Percentiles rank a stretch among this genome's conserved stretches.
These are phyloP conservation scores for Hippocampus barbouri DNA, from an alignment of 2,113 vertebrate species.

Conservation along the genomic window DNA sequence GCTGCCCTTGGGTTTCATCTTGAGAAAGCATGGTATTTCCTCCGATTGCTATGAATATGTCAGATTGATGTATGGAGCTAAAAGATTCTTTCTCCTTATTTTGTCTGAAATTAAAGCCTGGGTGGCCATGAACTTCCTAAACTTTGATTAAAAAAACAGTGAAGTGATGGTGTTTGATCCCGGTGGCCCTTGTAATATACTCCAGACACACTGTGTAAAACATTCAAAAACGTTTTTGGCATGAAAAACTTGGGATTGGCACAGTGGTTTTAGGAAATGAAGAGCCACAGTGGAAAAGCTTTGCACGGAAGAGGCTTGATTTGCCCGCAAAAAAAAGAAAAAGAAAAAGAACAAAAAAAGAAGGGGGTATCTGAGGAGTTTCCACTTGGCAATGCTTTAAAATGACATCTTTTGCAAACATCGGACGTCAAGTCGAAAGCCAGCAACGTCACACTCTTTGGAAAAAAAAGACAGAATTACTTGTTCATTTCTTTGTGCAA, in stretches of 20 bases:
- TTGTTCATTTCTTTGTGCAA: background rate
- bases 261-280: conserved; percentile 48
- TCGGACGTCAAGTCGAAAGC: conserved; percentile 19
- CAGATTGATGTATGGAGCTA: background rate
- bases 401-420: conserved; percentile 40
- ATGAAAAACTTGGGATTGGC: conserved; percentile 48
- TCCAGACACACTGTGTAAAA: conserved; percentile 24
- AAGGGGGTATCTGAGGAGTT: conserved; percentile 59
- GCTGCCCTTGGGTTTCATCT: background rate
- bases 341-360: too few species aligned
- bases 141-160: too few species aligned
- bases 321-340: conserved; percentile 17
- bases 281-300: conserved; percentile 59
- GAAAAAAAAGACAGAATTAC: conserved; percentile 25
- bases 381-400: conserved; percentile 53
- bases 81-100: too few species aligned
- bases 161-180: too few species aligned
- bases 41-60: background rate
- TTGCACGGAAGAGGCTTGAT: conserved; percentile 39
- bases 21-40: background rate
- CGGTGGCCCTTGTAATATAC: too few species aligned
- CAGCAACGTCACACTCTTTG: conserved; percentile 20
- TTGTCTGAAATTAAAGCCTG: too few species aligned
- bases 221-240: conserved; percentile 45
- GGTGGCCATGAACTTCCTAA: too few species aligned